Evolutionary conservation across 2,113 vertebrate genomes (phyloP), one percentile per base, ranked within the genome.

Genomic region (Bubo blakistoni): DNA sequence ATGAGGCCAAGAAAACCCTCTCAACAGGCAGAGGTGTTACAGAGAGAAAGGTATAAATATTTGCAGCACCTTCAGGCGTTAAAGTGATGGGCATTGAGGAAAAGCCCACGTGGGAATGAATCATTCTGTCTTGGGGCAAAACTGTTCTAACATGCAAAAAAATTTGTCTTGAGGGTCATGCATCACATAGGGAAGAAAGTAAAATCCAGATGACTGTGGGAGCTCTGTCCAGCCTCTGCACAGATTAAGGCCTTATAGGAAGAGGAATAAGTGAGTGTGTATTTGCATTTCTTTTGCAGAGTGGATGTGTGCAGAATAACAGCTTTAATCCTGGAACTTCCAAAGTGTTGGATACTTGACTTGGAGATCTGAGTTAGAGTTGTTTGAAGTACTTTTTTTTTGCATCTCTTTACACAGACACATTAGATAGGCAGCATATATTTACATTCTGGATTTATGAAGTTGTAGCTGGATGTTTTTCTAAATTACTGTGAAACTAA

Each of bases 401-500:
- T 88, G 57, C 92, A 96, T 96, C 76, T 86, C 81, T 96, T 95
- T 83, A 58, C 79, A 55, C 59, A 94, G 59, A 81, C 79, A 74
- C 82, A 86, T 96, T 92, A 92, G 96, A 96, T 96, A 95, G 87
- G 67, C 88, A 94, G 85, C 76, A 83, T 70, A 66, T 73, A 95
- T 96, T 96, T 95, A 93, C 85, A 90, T 83, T 94, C 55, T 54
- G 44, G 52, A 59, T 80, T 90, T 90, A 54, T 86, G 87, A 93
- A 93, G 84, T 42, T 73, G 89, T 44, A 92, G 63, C 11, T 96
- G 83, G 69, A 86, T 0, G 5, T 89, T 97, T 93, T 95, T 61
- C 78, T 91, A 93, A 90, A 95, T 94, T 93, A 88, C 96, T 96
- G 92, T 95, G 96, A 96, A 96, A 97, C 90, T 42, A 91, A 91